Evolutionary conservation across 2,113 vertebrate genomes (phyloP), one percentile per base, ranked within the genome.

Genomic region (Xiphias gladius): DNA sequence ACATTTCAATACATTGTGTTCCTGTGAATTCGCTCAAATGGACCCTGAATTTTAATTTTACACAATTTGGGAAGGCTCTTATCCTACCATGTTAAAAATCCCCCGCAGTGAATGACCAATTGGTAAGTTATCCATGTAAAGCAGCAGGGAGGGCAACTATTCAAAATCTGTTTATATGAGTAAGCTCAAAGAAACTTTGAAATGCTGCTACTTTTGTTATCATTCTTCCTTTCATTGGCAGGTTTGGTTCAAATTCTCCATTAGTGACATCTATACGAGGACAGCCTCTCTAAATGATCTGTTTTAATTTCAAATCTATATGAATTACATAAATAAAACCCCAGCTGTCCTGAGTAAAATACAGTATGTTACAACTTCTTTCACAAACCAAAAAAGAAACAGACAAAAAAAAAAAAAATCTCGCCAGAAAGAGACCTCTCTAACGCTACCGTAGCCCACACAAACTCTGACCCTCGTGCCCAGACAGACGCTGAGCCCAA

Each of bases 61-160:
- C 62, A 50, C n/a, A 14, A 48, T 78, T 54, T 78, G 26, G 41
- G 52, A 73, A 43, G 30, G 46, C 57, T 64, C 59, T 63, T 64
- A 58, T 81, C n/a, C 65, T 20, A 66, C 12, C 46, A 54, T 71
- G 62, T 79, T 46, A 35, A 61, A 83, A 78, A 74, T 61, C 24
- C 10, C 43, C 67, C 39, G 30, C 52, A 11, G 64, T 41, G 5
- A 32, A 86, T 64, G 73, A 80, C 39, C 64, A 43, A 78, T n/a
- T 79, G 70, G 8, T 64, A 68, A 73, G 71, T 80, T 77, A 73
- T 77, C 74, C 75, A 76, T 86, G 68, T 57, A 66, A 54, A 88
- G 37, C 70, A 76, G 80, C 73, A 62, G 65, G 54, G 59, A 64
- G 20, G 30, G 13, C 52, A 68, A 37, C 35, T 35, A 57, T 72